Base-by-base conservation (phyloP, 2,888 invertebrate genomes). In the Epinotia ramella region DNA sequence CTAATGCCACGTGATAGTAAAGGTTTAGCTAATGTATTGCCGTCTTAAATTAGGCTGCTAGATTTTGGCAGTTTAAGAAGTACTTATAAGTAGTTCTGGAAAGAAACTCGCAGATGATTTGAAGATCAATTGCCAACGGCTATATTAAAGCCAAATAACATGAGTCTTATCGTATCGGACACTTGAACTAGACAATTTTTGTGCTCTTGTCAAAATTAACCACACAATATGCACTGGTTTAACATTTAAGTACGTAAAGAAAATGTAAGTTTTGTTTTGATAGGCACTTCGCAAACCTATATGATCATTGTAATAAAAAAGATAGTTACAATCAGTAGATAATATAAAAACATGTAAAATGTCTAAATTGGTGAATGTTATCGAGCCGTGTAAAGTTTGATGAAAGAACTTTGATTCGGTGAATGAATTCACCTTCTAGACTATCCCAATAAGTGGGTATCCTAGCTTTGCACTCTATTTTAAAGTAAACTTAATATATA, bases 41-140 rank as follows among this genome's bases (percentile, higher is more conserved):
- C 56, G 60, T 73, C 33, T 59, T 56, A 72, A 40, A 56, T 67
- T 73, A 73, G 66, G 62, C 67, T 67, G 72, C 76, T 76, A 72
- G 76, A 59, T 18, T 67, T 67, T 75, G n/a, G 75, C 70, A 53
- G 63, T 73, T 53, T n/a, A 68, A 73, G 46, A 11, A n/a, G 0
- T 33, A 40, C 20, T 20, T 13, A 9, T 44, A 73, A 46, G 53
- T n/a, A 18, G 6, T n/a, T 33, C 33, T 49, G 18, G 18, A 53
- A 33, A 28, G 18, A 66, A 59, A 57, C 24, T 28, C 12, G 24
- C n/a, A 24, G 9, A 46, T 69, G 44, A 7, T 56, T 18, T 53
- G 28, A 33, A 33, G 3, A 49, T 18, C 16, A 67, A 18, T 13
- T 18, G n/a, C 16, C n/a, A 33, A 16, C 3, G 56, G 67, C 56